Conservation (phyloP, 2,113 vertebrate genomes). For the Pangasianodon hypophthalmus region DNA sequence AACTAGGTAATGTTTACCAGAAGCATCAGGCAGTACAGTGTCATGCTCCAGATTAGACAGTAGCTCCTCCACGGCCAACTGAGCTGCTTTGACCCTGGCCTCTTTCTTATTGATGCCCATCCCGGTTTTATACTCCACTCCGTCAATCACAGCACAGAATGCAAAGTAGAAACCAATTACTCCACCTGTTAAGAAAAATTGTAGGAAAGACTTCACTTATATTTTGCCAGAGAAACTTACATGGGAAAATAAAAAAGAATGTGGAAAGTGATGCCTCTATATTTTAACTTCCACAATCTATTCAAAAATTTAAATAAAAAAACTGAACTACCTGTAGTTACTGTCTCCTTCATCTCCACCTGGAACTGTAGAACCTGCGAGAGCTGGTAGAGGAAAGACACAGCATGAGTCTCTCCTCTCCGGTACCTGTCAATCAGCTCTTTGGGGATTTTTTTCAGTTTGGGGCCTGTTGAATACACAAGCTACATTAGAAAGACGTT, state of each 20-base stretch:
- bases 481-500: background rate
- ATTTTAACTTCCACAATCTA: background rate
- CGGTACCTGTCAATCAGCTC: slow-evolving; percentile 77
- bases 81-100: slow-evolving; percentile 81
- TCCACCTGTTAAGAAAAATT: slow-evolving; percentile 68
- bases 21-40: slow-evolving; percentile 53
- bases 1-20: slow-evolving; percentile 68
- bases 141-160: slow-evolving; percentile 88
- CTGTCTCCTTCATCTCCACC: slow-evolving; percentile 87
- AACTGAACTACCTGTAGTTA: slow-evolving; percentile 75
- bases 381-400: slow-evolving; percentile 84
- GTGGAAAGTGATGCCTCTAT: background rate
- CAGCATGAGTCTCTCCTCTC: slow-evolving; percentile 73
- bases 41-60: slow-evolving; percentile 68
- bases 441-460: slow-evolving; percentile 60
- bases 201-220: background rate
- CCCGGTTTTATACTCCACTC: slow-evolving; percentile 84
- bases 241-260: background rate
- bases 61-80: slow-evolving; percentile 84
- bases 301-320: background rate
- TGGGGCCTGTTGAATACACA: slow-evolving; percentile 36
- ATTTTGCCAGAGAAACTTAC: background rate
- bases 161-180: slow-evolving; percentile 83
- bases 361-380: slow-evolving; percentile 72
- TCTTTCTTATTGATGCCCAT: slow-evolving; percentile 88